Evolutionary conservation across 2,888 invertebrate genomes (phyloP).

Genomic region (Chloroclystis v-ata): DNA sequence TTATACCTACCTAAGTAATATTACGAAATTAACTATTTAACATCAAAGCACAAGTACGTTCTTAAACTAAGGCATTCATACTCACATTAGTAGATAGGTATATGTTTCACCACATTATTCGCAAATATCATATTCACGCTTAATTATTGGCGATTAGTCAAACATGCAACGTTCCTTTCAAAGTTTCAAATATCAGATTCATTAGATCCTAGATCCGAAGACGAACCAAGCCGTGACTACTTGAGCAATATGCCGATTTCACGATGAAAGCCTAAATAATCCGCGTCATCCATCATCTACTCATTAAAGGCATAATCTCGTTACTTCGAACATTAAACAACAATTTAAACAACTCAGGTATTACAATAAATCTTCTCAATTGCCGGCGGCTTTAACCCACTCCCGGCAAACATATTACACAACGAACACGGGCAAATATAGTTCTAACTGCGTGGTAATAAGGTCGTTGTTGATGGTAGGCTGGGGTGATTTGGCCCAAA

Average conservation of each 20-base stretch:
- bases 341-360: slow-evolving; percentile 67
- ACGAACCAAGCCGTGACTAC: not conserved
- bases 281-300: slow-evolving; percentile 31
- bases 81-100: no score
- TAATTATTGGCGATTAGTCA: not conserved
- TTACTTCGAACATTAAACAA: slow-evolving; percentile 62
- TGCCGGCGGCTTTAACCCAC: slow-evolving; percentile 48
- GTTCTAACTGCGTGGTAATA: slow-evolving; percentile 28
- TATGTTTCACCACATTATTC: no score
- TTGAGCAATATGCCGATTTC: slow-evolving; percentile 13
- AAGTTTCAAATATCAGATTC: not conserved
- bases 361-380: slow-evolving; percentile 67
- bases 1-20: no score
- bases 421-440: slow-evolving; percentile 30
- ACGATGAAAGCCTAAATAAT: slow-evolving; percentile 14
- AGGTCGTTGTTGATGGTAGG: slow-evolving; percentile 1
- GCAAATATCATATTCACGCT: not conserved
- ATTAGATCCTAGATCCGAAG: not conserved
- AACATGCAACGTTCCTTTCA: not conserved
- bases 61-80: no score
- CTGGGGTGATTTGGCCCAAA: slow-evolving; percentile 32
- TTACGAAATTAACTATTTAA: no score
- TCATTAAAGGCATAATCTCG: slow-evolving; percentile 50
- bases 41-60: no score
- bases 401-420: slow-evolving; percentile 35